Conservation (phyloP, 1,140 invertebrate species). For the Coptotermes formosanus region DNA sequence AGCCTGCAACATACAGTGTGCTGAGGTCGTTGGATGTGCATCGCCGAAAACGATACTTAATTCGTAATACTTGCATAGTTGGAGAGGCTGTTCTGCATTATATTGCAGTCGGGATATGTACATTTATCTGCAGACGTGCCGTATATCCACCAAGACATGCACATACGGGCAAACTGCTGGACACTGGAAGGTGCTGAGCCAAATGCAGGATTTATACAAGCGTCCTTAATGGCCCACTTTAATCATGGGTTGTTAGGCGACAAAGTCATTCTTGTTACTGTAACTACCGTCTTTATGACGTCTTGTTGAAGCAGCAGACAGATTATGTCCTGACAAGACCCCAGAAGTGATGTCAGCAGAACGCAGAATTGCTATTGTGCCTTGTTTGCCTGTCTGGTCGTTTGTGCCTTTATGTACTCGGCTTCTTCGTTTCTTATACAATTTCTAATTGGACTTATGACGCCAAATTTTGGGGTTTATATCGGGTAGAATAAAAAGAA, state of each 20-base stretch:
- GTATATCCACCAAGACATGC: background rate
- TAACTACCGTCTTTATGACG: background rate
- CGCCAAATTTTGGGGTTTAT: no score
- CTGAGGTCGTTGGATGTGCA: no score
- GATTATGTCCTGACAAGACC: background rate
- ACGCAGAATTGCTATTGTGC: no score
- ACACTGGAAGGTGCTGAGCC: background rate
- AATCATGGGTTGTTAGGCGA: conserved; percentile 15
- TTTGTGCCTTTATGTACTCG: no score
- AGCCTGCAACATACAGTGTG: no score
- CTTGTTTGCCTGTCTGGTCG: no score
- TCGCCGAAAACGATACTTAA: no score
- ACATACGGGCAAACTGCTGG: background rate
- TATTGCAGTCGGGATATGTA: background rate
- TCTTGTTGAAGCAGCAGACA: background rate
- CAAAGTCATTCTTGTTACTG: background rate
- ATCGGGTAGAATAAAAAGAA: no score
- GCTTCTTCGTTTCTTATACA: no score
- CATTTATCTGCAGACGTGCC: background rate
- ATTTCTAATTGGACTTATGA: no score
- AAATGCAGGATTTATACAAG: background rate
- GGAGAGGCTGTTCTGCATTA: background rate
- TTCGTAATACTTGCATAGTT: no score
- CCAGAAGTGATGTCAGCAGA: background rate
- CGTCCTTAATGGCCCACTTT: background rate